These are phyloP conservation scores for Temnothorax longispinosus DNA, from an alignment of 1,140 invertebrate species.

Conservation along the genomic window DNA sequence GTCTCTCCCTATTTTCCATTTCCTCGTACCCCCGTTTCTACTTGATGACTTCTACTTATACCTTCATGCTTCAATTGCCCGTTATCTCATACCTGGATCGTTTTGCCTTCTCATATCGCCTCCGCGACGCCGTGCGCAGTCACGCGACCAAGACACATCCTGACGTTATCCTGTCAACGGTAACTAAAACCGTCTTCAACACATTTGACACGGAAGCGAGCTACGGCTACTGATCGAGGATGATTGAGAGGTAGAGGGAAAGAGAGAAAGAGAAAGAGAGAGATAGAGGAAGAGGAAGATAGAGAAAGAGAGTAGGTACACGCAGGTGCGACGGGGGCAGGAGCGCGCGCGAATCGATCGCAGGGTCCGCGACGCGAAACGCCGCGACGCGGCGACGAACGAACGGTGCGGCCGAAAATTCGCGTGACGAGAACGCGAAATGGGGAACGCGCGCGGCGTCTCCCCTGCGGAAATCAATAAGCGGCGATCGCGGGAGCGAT, in stretches of 20 bases:
- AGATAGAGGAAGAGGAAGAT: background rate
- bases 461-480: conserved; percentile 78
- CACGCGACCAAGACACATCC: conserved; percentile 28
- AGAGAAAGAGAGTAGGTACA: conserved; percentile 33
- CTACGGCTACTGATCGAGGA: background rate
- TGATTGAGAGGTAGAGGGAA: conserved; percentile 4
- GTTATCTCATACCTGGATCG: conserved; percentile 24
- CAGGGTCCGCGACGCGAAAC: conserved; percentile 66
- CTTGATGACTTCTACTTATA: background rate
- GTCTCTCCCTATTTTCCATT: background rate
- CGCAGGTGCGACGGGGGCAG: conserved; percentile 69
- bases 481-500: conserved; percentile 71
- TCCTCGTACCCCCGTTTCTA: background rate
- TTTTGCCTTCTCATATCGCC: conserved; percentile 10
- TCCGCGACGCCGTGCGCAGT: conserved; percentile 6
- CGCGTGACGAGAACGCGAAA: conserved; percentile 73
- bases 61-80: background rate
- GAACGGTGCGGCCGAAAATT: conserved; percentile 74
- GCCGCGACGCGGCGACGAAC: conserved; percentile 66
- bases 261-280: conserved; percentile 32
- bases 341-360: conserved; percentile 76
- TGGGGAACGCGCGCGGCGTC: conserved; percentile 53
- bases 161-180: conserved; percentile 33
- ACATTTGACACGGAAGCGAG: conserved; percentile 13
- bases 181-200: conserved; percentile 15